A percentile compares a stretch with the other conserved stretches of the same genome.
Evolutionary conservation across 2,888 invertebrate genomes (phyloP).

Genomic region (Drosophila pseudotalamancana): DNA sequence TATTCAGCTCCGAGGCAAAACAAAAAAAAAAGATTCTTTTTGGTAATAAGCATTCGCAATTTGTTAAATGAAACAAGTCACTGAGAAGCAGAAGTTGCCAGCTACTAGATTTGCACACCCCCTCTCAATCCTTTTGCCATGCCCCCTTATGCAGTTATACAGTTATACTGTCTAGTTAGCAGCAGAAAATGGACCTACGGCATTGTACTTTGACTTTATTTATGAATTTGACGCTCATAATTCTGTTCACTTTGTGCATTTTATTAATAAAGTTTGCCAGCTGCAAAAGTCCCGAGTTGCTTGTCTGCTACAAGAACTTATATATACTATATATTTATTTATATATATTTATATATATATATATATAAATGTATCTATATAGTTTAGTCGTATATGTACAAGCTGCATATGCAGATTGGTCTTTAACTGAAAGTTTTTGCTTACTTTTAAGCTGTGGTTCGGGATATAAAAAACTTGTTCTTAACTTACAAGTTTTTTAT

Average conservation of each 20-base stretch:
- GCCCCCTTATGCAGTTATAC: not conserved
- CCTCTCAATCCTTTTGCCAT: not conserved
- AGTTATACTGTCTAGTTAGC: conserved; percentile 18
- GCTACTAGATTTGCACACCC: conserved; percentile 11
- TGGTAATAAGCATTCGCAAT: conserved; percentile 71
- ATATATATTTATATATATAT: not conserved
- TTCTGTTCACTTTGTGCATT: conserved; percentile 67
- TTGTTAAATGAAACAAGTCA: conserved; percentile 52
- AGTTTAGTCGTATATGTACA: not conserved
- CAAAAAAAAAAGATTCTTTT: conserved; percentile 29
- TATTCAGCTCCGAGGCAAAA: conserved; percentile 58
- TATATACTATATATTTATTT: not conserved
- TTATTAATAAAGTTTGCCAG: conserved; percentile 74
- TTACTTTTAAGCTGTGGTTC: conserved; percentile 45
- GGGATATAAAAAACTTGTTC: conserved; percentile 29
- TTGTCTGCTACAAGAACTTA: conserved; percentile 34
- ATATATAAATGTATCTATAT: not conserved
- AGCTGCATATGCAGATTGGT: conserved; percentile 33
- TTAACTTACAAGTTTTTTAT: conserved; percentile 25
- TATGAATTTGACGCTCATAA: conserved; percentile 66
- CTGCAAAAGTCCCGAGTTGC: conserved; percentile 25
- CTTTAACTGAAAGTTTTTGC: conserved; percentile 34
- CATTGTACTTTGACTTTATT: conserved; percentile 49
- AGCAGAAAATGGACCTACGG: conserved; percentile 54
- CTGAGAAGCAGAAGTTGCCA: conserved; percentile 39